A percentile compares a stretch with the other conserved stretches of the same genome.
Conservation (phyloP, 2,113 vertebrate species). For the Brachionichthys hirsutus region DNA sequence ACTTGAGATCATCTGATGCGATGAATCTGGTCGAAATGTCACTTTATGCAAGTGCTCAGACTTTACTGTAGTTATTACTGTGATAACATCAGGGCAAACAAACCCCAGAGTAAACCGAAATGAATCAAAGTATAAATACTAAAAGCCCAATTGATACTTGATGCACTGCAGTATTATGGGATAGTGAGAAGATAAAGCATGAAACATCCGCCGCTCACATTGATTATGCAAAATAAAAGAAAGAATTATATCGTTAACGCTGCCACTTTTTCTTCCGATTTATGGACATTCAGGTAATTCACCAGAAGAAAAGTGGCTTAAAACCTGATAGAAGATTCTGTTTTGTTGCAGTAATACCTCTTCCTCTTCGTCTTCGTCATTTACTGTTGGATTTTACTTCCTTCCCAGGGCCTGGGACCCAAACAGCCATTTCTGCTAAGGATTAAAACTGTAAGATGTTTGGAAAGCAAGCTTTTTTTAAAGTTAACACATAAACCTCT, state of each 20-base stretch:
- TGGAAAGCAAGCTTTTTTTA: slow-evolving; percentile 65
- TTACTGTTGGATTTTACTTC: slow-evolving; percentile 39
- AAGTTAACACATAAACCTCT: slow-evolving; percentile 73
- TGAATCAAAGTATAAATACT: slow-evolving; percentile 26
- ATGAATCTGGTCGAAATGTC: slow-evolving; percentile 37
- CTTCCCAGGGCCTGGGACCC: slow-evolving; percentile 7
- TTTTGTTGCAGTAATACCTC: slow-evolving; percentile 30
- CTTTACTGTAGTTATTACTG: slow-evolving; percentile 64
- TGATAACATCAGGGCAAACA: slow-evolving; percentile 54
- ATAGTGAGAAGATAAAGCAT: slow-evolving; percentile 18
- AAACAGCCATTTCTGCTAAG: slow-evolving; percentile 46
- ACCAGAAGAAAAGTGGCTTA: no score
- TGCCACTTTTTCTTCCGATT: slow-evolving; percentile 5
- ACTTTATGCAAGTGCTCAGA: slow-evolving; percentile 52
- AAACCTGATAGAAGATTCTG: neutral
- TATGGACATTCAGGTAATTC: slow-evolving; percentile 15
- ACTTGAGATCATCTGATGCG: slow-evolving; percentile 35
- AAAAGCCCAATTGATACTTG: slow-evolving; percentile 34
- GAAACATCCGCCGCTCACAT: neutral
- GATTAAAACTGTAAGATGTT: slow-evolving; percentile 55
- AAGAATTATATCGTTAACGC: slow-evolving; percentile 14
- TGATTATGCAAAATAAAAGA: slow-evolving; percentile 8
- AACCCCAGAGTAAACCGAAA: slow-evolving; percentile 2
- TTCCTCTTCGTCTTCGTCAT: slow-evolving; percentile 32
- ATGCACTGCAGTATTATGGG: slow-evolving; percentile 1